Evolutionary conservation across 2,797 vertebrate species (phyloP), one percentile per base, ranked within the genome.

Genomic region (Antennarius maculatus): DNA sequence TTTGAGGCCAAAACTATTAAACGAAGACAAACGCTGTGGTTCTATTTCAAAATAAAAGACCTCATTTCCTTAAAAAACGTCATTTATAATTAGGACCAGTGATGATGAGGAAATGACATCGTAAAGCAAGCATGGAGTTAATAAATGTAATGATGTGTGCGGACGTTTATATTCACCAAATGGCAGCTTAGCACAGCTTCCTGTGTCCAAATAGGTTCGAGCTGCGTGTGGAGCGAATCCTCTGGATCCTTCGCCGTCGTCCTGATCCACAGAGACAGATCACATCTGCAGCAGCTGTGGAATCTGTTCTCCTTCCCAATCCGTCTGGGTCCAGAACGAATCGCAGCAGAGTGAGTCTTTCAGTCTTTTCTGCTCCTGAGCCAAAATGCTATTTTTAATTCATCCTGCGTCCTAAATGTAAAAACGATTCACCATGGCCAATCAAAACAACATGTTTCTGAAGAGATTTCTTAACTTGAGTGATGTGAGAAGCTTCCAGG

Each of bases 241-340:
- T 47, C 42, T 17, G 6, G 53, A 18, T 59, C 4, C 1, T 39
- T 48, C 4, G 6, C 2, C 41, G 48, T 61, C 42, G 48, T 27
- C 1, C 41, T 47, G 55, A 73, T 57, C 46, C 47, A 51, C 45
- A 31, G 13, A 42, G 51, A 56, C 23, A 17, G 1, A 17, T 17
- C 43, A 45, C 60, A 54, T 54, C 54, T 67, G 69, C 46, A 54
- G 62, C 62, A 51, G 64, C 65, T 59, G 61, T 17, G 13, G 52
- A 43, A 57, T 39, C 15, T 39, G 0, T 49, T 54, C 62, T 18
- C 55, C 12, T 34, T 78, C 37, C 23, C 39, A 29, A 42, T 48
- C 46, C 27, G 23, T 5, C 14, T 18, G 7, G 31, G 34, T 66
- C 39, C 53, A 23, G 65, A 49, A 16, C 14, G 31, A 58, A 61